Percentiles rank a stretch among this genome's conserved stretches.
These are phyloP conservation scores for Erebia epiphron DNA, from an alignment of 2,888 invertebrate genomes.

Conservation along the genomic window DNA sequence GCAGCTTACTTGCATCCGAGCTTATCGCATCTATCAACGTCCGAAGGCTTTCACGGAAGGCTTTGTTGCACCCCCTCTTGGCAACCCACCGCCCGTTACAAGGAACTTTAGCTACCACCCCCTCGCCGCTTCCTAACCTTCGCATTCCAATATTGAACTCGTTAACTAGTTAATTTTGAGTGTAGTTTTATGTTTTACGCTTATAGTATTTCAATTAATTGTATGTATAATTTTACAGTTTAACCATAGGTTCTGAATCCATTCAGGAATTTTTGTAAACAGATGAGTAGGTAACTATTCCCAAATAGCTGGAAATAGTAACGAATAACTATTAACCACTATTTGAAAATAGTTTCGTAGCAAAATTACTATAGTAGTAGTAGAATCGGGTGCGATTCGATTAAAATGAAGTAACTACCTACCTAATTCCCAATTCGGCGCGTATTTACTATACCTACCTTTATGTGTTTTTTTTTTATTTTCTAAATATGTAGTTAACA, in stretches of 20 bases:
- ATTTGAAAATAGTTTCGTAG: too few species aligned
- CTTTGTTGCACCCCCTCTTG: conserved; percentile 71
- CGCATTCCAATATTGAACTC: conserved; percentile 41
- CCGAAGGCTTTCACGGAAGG: conserved; percentile 79
- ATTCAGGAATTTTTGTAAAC: neutral
- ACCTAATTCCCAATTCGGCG: too few species aligned
- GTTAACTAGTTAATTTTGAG: conserved; percentile 37
- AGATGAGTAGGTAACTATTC: too few species aligned
- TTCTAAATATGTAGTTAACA: too few species aligned
- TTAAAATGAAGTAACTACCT: too few species aligned
- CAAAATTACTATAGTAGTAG: too few species aligned
- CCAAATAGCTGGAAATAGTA: too few species aligned
- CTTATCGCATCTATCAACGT: conserved; percentile 80
- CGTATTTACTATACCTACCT: too few species aligned
- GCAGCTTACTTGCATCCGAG: conserved; percentile 81
- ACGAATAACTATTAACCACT: too few species aligned
- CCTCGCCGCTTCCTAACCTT: conserved; percentile 66
- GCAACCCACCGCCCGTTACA: conserved; percentile 57
- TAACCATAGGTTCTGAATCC: neutral
- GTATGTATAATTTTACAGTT: too few species aligned
- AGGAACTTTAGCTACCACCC: conserved; percentile 72
- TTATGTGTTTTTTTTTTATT: too few species aligned
- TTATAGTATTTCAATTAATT: neutral
- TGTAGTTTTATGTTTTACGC: conserved; percentile 20
- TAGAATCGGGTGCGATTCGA: too few species aligned